A percentile compares a stretch with the other conserved stretches of the same genome.
phyloP scores from a whole-genome alignment of 2,113 vertebrate genomes.

The Gopherus evgoodei region DNA sequence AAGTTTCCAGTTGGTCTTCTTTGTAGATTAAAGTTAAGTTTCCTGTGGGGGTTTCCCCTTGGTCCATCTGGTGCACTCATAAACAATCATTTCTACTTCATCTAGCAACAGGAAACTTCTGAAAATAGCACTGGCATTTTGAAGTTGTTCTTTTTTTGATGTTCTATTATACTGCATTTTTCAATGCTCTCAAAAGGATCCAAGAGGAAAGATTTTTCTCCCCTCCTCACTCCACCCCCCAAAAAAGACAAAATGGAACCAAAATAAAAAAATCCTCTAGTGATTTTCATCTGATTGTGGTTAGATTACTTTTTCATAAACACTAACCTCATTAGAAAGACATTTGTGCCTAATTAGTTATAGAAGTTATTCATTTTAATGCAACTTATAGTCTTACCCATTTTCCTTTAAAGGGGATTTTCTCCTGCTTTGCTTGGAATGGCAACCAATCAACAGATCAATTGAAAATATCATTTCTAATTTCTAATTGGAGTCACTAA shows the following conservation, averaged over 20 bases:
- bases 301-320: slow-evolving; percentile 16
- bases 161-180: neutral
- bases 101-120: neutral
- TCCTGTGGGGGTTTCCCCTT: neutral
- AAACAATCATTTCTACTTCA: neutral
- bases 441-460: neutral
- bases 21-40: slow-evolving; percentile 12
- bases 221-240: no score
- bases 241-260: neutral
- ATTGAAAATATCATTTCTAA: neutral
- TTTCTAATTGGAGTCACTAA: neutral
- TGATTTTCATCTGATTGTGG: neutral
- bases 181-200: neutral
- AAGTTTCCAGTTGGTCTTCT: slow-evolving; percentile 21
- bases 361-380: neutral
- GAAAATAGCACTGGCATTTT: neutral
- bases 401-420: neutral
- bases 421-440: neutral
- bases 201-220: neutral
- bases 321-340: neutral
- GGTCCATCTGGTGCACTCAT: neutral
- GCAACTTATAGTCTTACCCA: neutral
- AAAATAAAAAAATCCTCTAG: neutral
- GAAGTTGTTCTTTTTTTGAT: neutral
- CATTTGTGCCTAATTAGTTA: neutral